phyloP scores from a whole-genome alignment of 2,113 vertebrate species.

The Phylloscopus trochilus region DNA sequence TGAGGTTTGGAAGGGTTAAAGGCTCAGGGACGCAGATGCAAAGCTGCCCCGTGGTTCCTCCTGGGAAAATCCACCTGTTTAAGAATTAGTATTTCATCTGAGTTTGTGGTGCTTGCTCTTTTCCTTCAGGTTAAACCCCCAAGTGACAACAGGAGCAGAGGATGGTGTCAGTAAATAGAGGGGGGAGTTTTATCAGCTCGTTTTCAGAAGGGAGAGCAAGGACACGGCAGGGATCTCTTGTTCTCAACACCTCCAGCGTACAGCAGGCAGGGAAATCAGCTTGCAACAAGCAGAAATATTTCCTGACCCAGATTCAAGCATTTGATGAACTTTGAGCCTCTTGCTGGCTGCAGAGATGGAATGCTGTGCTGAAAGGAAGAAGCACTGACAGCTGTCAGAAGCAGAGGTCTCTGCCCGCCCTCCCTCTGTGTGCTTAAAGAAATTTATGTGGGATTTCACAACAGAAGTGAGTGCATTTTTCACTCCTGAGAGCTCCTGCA shows the following conservation, averaged over 20 bases:
- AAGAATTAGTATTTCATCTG: neutral
- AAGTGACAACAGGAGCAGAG: neutral
- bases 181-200: neutral
- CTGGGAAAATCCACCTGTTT: neutral
- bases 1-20: neutral
- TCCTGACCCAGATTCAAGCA: conserved; percentile 44
- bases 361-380: neutral
- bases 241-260: neutral
- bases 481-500: neutral
- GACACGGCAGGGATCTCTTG: neutral
- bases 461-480: neutral
- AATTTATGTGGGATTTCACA: neutral
- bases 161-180: neutral
- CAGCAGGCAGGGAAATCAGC: neutral
- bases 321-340: neutral
- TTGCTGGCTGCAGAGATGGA: neutral
- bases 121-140: neutral
- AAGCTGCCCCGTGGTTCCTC: neutral
- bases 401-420: neutral
- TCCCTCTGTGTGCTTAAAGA: neutral
- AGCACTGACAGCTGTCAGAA: neutral
- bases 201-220: neutral
- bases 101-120: neutral
- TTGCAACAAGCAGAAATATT: conserved; percentile 24
- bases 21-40: neutral